These are phyloP conservation scores for Fopius arisanus DNA, from an alignment of 1,140 invertebrate genomes.

Conservation along the genomic window DNA sequence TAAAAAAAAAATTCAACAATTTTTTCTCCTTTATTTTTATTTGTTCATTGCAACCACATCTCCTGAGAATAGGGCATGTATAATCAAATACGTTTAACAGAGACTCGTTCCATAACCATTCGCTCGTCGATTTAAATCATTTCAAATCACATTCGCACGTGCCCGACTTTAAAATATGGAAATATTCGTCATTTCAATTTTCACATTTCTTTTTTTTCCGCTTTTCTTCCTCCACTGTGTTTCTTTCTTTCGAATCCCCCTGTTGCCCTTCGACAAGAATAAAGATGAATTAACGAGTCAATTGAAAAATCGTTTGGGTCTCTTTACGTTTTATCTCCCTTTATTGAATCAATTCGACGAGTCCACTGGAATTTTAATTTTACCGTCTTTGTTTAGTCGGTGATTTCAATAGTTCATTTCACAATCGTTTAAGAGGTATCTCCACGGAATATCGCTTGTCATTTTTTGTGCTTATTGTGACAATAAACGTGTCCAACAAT, in stretches of 20 bases:
- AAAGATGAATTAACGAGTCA: conserved; percentile 4
- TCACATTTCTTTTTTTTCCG: neutral
- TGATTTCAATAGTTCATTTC: neutral
- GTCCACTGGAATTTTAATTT: neutral
- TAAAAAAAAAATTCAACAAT: conserved; percentile 22
- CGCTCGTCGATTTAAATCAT: conserved; percentile 24
- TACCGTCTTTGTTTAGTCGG: too few relatives aligned
- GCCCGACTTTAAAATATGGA: conserved; percentile 17
- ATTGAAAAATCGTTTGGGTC: neutral
- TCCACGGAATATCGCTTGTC: neutral
- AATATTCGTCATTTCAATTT: conserved; percentile 12
- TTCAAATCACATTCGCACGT: conserved; percentile 24
- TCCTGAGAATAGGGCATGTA: conserved; percentile 10
- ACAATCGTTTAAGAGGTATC: neutral
- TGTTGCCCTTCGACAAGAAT: neutral
- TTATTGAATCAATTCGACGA: neutral
- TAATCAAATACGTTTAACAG: conserved; percentile 14
- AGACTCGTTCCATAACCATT: neutral
- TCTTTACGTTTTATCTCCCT: neutral
- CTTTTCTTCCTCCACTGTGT: neutral
- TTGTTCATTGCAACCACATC: conserved; percentile 5
- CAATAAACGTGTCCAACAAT: neutral
- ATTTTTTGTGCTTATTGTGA: conserved; percentile 9
- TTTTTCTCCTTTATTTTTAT: neutral
- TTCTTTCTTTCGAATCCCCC: too few relatives aligned